Base-by-base conservation (phyloP, 2,113 vertebrate species). In the Antechinus flavipes region DNA sequence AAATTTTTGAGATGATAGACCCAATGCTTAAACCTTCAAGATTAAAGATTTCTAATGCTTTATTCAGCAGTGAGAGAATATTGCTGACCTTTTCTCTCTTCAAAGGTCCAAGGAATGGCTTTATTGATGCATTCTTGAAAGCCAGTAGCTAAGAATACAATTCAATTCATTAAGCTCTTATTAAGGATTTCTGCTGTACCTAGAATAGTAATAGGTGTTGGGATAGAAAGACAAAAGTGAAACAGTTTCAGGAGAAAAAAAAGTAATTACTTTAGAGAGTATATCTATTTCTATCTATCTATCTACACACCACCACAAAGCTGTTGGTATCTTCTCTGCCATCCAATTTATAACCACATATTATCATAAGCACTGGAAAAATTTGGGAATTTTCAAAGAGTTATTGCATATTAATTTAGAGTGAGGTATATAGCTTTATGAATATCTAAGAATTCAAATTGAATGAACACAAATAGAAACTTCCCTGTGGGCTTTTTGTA, bases 401-500 rank as follows among this genome's bases (percentile, higher is more conserved):
- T 76, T 76, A 76, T 19, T 42, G 68, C 42, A 42, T 76, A n/a
- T 76, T 12, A 76, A 4, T 16, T 76, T 1, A 76, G 35, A 76
- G 8, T 42, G n/a, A 42, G n/a, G 6, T n/a, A 76, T 0, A n/a
- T 76, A 76, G 16, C 68, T 76, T 76, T 76, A 19, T 68, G 30
- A 68, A n/a, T 68, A 68, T n/a, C 14, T 68, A 76, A 35, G 14
- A 76, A n/a, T 76, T 76, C 35, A 76, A 22, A 35, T 6, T 76
- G 68, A 42, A 76, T 68, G 14, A 8, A n/a, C 5, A 76, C 9
- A 6, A 22, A 25, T 12, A 53, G 0, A 91, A 24, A 96, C 5
- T 90, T n/a, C 55, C 6, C 0, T 5, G 91, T 91, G 26, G 94
- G 89, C 68, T 96, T 68, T 47, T 92, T 89, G 96, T 90, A 97